Base-by-base conservation (phyloP, 2,888 invertebrate genomes). In the Bombylius major region DNA sequence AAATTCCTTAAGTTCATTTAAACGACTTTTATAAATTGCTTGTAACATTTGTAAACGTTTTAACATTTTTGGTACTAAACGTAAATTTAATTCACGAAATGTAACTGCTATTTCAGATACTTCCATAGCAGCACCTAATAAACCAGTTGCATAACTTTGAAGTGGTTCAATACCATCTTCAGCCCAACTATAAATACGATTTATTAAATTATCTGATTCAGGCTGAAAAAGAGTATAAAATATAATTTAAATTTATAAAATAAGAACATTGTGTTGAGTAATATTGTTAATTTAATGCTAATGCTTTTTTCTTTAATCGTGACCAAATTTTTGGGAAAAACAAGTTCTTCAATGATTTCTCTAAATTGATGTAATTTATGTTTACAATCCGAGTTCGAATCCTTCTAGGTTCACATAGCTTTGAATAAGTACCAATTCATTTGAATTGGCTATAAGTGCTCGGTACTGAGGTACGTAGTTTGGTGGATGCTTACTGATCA, bases 71-170 rank as follows among this genome's bases (percentile, higher is more conserved):
- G 95, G 94, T 54, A 97, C 92, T 67, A 96, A 75, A 68, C 82
- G 82, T 51, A 86, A 83, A 68, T 95, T 96, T 64, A 87, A 81
- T 61, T 95, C 94, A 62, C 92, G 86, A 75, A 65, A 76, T 66
- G 87, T 87, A 5, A 90, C 86, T 1, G 96, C 96, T 57, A 96
- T 90, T 65, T 98, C 98, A 64, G 90, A 90, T 5, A 95, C 87
- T 72, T 98, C 97, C 94, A 98, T 95, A 0, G 96, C 95, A 12
- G 93, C 89, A 0, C 93, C 96, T 34, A 99, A 75, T 23, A 99
- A 77, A 0, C 96, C 97, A 0, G 92, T 92, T 1, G 97, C 91
- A 75, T 97, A 99, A 60, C 91, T 93, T 69, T 91, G 87, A 46
- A 98, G 76, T 0, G 96, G 97, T 70, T 97, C 95, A 13, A 83